Percentiles rank a stretch among this genome's conserved stretches.
phyloP scores from a whole-genome alignment of 2,888 invertebrate species.

The Lutraria lutraria region DNA sequence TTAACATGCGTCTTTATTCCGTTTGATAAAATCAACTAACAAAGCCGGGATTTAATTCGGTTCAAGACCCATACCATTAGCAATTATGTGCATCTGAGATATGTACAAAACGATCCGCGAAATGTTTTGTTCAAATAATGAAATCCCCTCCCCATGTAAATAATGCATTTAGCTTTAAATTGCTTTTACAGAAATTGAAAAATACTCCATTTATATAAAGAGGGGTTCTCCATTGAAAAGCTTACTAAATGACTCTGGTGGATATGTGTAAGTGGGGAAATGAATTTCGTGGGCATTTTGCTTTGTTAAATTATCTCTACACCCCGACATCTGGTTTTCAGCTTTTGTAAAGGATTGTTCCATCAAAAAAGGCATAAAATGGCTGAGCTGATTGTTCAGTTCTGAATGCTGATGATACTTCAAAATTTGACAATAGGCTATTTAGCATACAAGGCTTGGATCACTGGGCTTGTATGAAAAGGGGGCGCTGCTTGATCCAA shows the following conservation, averaged over 20 bases:
- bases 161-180: slow-evolving; percentile 64
- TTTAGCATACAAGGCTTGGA: slow-evolving; percentile 62
- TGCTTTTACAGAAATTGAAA: slow-evolving; percentile 62
- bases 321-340: slow-evolving; percentile 58
- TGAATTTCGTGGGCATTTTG: slow-evolving; percentile 44
- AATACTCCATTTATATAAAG: slow-evolving; percentile 55
- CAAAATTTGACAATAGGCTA: slow-evolving; percentile 64
- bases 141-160: slow-evolving; percentile 67
- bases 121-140: slow-evolving; percentile 64
- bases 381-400: slow-evolving; percentile 58
- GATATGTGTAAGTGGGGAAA: slow-evolving; percentile 33
- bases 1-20: slow-evolving; percentile 48
- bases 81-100: slow-evolving; percentile 57
- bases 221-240: slow-evolving; percentile 40
- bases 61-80: slow-evolving; percentile 49
- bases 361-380: slow-evolving; percentile 62
- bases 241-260: slow-evolving; percentile 33
- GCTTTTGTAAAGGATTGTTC: slow-evolving; percentile 48
- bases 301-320: slow-evolving; percentile 49
- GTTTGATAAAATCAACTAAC: slow-evolving; percentile 50
- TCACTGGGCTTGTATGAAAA: slow-evolving; percentile 48
- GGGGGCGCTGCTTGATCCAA: slow-evolving; percentile 57
- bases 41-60: slow-evolving; percentile 54
- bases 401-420: slow-evolving; percentile 63
- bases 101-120: slow-evolving; percentile 56